A percentile compares a stretch with the other conserved stretches of the same genome.
These are phyloP conservation scores for Polydrusus pterygomalis DNA, from an alignment of 2,888 invertebrate genomes.

Conservation along the genomic window DNA sequence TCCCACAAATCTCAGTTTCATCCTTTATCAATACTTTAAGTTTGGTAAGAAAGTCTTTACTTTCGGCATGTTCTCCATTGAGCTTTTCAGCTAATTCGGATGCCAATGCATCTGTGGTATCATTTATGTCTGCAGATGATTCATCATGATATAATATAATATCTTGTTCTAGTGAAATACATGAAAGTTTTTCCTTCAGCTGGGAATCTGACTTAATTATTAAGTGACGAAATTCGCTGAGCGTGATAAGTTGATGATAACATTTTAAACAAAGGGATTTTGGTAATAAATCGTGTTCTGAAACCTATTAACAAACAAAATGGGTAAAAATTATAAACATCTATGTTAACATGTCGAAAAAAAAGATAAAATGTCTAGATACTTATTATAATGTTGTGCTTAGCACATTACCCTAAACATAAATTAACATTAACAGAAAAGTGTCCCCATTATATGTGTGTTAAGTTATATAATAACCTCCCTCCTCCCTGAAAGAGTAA, in stretches of 20 bases:
- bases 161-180: neutral
- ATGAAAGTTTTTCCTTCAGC: slow-evolving; percentile 24
- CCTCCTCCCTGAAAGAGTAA: no score
- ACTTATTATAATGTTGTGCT: no score
- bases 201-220: slow-evolving; percentile 36
- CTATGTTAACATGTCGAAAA: neutral
- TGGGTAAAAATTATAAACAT: neutral
- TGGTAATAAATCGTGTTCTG: slow-evolving; percentile 34
- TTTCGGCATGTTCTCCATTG: slow-evolving; percentile 7
- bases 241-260: slow-evolving; percentile 23
- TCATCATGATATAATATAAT: neutral
- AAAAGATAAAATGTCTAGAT: no score
- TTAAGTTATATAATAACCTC: no score
- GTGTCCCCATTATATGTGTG: no score
- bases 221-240: slow-evolving; percentile 39
- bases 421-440: no score
- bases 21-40: slow-evolving; percentile 18
- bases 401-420: no score
- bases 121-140: slow-evolving; percentile 8
- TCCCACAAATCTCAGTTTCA: neutral
- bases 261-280: slow-evolving; percentile 44
- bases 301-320: slow-evolving; percentile 31
- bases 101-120: neutral
- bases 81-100: slow-evolving; percentile 17
- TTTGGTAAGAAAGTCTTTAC: slow-evolving; percentile 10